A percentile compares a stretch with the other conserved stretches of the same genome.
phyloP scores from a whole-genome alignment of 2,113 vertebrate genomes.

The Sapayoa aenigma region DNA sequence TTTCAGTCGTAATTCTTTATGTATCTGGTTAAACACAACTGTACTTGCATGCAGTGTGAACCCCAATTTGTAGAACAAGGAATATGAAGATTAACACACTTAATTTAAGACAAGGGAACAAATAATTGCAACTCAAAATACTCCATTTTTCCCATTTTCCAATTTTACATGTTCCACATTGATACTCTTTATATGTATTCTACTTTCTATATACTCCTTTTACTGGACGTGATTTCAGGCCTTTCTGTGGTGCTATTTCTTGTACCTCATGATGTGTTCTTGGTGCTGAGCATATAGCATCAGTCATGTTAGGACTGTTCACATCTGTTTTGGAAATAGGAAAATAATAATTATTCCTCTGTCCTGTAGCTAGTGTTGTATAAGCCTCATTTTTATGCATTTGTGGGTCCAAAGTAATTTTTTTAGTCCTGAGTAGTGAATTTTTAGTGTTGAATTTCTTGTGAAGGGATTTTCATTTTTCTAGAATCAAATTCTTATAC shows the following conservation, averaged over 20 bases:
- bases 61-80: not conserved
- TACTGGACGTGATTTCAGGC: not conserved
- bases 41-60: rapidly evolving
- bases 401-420: not conserved
- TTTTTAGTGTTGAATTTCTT: not conserved
- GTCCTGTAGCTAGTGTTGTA: not conserved
- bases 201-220: not conserved
- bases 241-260: not conserved
- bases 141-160: not conserved
- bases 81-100: not conserved
- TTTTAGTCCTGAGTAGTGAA: not conserved
- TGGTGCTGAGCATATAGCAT: not conserved
- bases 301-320: not conserved
- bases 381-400: not conserved
- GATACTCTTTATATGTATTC: not conserved
- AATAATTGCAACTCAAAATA: not conserved
- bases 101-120: not conserved
- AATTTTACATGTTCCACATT: not conserved
- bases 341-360: not conserved
- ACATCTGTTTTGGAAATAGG: not conserved
- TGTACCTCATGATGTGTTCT: rapidly evolving
- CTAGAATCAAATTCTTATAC: not conserved
- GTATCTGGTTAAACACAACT: not conserved
- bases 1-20: not conserved
- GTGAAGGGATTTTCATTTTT: not conserved